These are phyloP conservation scores for Neoitamus cyanurus DNA, from an alignment of 2,888 invertebrate genomes.

Conservation along the genomic window DNA sequence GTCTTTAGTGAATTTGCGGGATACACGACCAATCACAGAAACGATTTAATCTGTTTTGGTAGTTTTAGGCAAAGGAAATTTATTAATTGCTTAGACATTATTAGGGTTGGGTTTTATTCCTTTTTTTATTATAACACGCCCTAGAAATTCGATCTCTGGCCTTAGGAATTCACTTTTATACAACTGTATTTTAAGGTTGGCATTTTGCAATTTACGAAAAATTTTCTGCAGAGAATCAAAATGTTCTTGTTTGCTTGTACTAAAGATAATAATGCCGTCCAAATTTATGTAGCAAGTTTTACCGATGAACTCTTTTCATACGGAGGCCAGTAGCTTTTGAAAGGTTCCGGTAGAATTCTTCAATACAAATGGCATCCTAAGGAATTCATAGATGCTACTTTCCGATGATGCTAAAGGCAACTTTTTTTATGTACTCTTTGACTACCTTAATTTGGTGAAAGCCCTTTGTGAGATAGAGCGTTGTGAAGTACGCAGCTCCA, in stretches of 20 bases:
- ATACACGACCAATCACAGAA: constrained; percentile 30
- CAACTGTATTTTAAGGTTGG: background rate
- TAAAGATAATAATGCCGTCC: background rate
- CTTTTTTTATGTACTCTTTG: constrained; percentile 55
- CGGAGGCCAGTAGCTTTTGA: background rate
- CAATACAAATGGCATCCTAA: too few relatives aligned
- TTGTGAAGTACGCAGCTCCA: constrained; percentile 57
- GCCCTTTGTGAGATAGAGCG: constrained; percentile 57
- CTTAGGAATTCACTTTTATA: background rate
- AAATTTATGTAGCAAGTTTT: too few relatives aligned
- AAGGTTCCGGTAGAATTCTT: too few relatives aligned
- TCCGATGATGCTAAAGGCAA: constrained; percentile 53
- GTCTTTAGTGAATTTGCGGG: constrained; percentile 26
- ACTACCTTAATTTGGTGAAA: constrained; percentile 58
- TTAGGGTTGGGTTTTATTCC: background rate
- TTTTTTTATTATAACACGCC: background rate
- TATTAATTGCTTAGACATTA: constrained; percentile 47
- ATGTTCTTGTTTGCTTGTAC: too few relatives aligned
- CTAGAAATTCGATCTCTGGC: background rate
- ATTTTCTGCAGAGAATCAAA: too few relatives aligned
- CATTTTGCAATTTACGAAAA: background rate
- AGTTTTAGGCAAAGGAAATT: constrained; percentile 49
- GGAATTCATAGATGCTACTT: background rate
- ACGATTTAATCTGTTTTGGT: constrained; percentile 48
- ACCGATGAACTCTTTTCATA: background rate